Evolutionary conservation across 2,113 vertebrate genomes (phyloP), one percentile per base, ranked within the genome.

Genomic region (Oceanites oceanicus): DNA sequence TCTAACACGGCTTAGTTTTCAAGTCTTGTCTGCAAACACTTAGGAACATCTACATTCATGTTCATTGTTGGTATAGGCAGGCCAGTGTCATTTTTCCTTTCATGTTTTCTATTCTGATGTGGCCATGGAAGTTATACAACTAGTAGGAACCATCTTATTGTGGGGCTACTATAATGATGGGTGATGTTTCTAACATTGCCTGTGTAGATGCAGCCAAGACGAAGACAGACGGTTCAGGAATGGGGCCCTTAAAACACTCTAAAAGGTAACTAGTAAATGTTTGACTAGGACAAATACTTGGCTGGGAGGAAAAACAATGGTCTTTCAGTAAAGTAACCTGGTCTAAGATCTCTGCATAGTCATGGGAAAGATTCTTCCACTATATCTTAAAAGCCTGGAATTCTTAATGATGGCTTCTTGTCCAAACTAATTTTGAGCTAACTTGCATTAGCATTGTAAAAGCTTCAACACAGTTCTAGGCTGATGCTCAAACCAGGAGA

Each of bases 221-320:
- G 15, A 92, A 85, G 66, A 25, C 18, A 29, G 9, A 42, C 10
- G 25, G 40, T 49, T 88, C 15, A 73, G 67, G 65, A 90, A 73
- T 15, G 13, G 8, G 36, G 29, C 22, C 26, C 83, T 92, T 80
- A 83, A 94, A 88, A 61, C 22, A 15, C 45, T 58, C 79, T 65
- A 13, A 53, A 90, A 75, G 14, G 40, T 76, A 86, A 42, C 58
- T 49, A 77, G 91, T 80, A 73, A 96, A 96, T 91, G 21, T 95
- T 97, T 94, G 36, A 86, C 95, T 29, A 73, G 20, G 63, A 78
- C 71, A 92, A 92, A 83, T 79, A 79, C 88, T 86, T 92, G 72
- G 8, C 63, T 71, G n/a, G 34, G 42, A 80, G 38, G n/a, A 55
- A 94, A 91, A 96, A 75, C 77, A 94, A 81, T 67, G 32, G 42